These are phyloP conservation scores for Halesus radiatus DNA, from an alignment of 1,140 invertebrate genomes.

Conservation along the genomic window DNA sequence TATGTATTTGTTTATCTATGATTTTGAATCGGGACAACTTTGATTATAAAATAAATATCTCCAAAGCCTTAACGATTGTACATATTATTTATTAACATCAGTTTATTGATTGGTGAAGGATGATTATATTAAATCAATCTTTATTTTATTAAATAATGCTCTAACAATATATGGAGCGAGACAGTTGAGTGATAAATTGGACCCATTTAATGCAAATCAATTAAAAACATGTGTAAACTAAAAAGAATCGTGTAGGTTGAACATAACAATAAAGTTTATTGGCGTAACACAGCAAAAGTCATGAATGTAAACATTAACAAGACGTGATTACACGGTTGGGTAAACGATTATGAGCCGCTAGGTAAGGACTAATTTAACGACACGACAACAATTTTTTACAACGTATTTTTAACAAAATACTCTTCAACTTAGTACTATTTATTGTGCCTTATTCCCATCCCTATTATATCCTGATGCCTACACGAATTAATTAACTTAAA, in stretches of 20 bases:
- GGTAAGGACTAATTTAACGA: slow-evolving; percentile 28
- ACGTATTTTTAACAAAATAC: slow-evolving; percentile 54
- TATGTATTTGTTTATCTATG: no score
- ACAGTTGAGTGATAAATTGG: slow-evolving; percentile 34
- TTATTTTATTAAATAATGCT: slow-evolving; percentile 17
- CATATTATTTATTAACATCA: background rate
- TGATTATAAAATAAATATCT: slow-evolving; percentile 16
- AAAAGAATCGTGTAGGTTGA: no score
- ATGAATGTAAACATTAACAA: slow-evolving; percentile 30
- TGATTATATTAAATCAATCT: no score
- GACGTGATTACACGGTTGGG: background rate
- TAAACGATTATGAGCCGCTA: background rate
- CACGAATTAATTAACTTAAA: slow-evolving; percentile 15
- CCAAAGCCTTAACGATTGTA: slow-evolving; percentile 12
- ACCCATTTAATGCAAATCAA: slow-evolving; percentile 39
- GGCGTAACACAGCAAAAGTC: background rate
- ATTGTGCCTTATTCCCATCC: slow-evolving; percentile 54
- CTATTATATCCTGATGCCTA: slow-evolving; percentile 39
- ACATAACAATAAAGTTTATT: no score
- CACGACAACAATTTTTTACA: slow-evolving; percentile 25
- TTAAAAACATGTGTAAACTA: background rate
- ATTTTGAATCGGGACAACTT: no score
- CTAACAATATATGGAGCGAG: slow-evolving; percentile 9
- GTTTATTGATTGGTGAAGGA: no score
- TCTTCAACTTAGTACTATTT: slow-evolving; percentile 55